phyloP scores from a whole-genome alignment of 2,113 vertebrate genomes.

The Rousettus leschenaultii region DNA sequence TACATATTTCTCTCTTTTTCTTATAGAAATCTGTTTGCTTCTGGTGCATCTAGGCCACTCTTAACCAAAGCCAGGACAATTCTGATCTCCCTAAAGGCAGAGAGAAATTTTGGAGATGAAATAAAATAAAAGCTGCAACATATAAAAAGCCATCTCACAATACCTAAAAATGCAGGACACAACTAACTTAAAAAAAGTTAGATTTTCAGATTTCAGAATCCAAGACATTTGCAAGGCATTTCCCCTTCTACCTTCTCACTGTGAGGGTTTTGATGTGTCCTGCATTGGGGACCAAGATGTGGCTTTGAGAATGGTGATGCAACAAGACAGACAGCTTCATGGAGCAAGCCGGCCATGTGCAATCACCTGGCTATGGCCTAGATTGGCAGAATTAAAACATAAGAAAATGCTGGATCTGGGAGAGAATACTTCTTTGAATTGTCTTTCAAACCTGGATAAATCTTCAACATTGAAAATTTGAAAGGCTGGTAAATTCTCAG shows the following conservation, averaged over 20 bases:
- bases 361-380: background rate
- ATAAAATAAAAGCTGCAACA: slow-evolving; percentile 2
- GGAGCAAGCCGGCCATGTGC: background rate
- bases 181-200: background rate
- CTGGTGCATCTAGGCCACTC: background rate
- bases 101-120: background rate
- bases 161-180: background rate
- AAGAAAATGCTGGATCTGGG: background rate
- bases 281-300: fast-evolving
- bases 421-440: background rate
- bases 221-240: background rate
- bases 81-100: slow-evolving; percentile 14
- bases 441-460: background rate
- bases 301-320: fast-evolving
- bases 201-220: slow-evolving; percentile 5
- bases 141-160: background rate
- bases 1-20: background rate
- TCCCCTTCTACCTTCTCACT: too few species aligned
- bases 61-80: slow-evolving; percentile 6
- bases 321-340: background rate
- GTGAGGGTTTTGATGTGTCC: background rate
- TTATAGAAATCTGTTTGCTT: slow-evolving; percentile 24
- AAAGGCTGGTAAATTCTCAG: background rate
- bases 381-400: background rate
- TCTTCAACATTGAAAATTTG: background rate